These are phyloP conservation scores for Drosophila incognita DNA, from an alignment of 2,888 invertebrate genomes.

Conservation along the genomic window DNA sequence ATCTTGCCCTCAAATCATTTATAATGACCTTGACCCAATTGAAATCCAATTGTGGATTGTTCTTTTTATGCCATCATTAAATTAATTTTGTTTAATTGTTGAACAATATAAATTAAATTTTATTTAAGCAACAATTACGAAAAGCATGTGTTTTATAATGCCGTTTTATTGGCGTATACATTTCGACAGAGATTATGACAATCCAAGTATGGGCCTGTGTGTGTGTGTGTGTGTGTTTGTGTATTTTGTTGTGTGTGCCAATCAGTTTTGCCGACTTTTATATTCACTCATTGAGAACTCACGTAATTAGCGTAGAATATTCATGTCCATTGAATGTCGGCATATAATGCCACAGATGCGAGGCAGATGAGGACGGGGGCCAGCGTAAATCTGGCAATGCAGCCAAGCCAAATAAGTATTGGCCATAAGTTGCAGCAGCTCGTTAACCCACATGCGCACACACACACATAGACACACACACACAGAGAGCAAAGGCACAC, in stretches of 20 bases:
- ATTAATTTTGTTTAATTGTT: constrained; percentile 28
- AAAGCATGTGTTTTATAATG: constrained; percentile 32
- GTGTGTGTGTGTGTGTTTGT: constrained; percentile 30
- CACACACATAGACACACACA: background rate
- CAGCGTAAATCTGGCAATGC: constrained; percentile 61
- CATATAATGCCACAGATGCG: constrained; percentile 41
- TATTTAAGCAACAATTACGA: constrained; percentile 48
- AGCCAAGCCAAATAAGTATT: constrained; percentile 59
- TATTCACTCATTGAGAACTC: constrained; percentile 75
- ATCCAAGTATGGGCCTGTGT: constrained; percentile 51
- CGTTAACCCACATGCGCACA: constrained; percentile 55
- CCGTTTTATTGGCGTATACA: constrained; percentile 62
- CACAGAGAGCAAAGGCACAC: background rate
- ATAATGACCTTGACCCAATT: constrained; percentile 44
- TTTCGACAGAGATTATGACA: constrained; percentile 64
- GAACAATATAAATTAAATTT: constrained; percentile 55
- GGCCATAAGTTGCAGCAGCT: constrained; percentile 70
- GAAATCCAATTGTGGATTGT: background rate
- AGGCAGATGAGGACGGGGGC: constrained; percentile 33
- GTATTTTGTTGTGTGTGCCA: constrained; percentile 63
- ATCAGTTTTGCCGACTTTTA: constrained; percentile 78
- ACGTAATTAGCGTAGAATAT: constrained; percentile 67
- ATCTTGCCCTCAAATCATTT: background rate
- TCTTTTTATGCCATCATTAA: constrained; percentile 2
- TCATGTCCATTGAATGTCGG: constrained; percentile 61